A percentile compares a stretch with the other conserved stretches of the same genome.
Conservation (phyloP, 2,113 vertebrate genomes). For the Donacobius atricapilla region DNA sequence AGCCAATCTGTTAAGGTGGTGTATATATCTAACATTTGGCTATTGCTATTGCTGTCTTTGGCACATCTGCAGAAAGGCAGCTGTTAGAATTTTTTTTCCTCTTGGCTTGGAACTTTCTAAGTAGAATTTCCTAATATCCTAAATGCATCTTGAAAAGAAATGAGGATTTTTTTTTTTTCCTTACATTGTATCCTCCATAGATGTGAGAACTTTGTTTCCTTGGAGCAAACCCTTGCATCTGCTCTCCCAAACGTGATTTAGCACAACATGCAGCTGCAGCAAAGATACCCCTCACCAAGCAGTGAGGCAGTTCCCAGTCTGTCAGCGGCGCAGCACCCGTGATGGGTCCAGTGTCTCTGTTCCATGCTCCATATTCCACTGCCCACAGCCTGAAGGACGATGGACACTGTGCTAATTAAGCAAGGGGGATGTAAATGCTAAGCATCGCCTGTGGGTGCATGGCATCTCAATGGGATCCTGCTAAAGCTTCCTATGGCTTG, state of each 20-base stretch:
- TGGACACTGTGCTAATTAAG: fast-evolving
- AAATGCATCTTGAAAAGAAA: neutral
- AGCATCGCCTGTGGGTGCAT: neutral
- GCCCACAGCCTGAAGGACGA: neutral
- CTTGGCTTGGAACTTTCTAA: neutral
- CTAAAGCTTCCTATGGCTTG: neutral
- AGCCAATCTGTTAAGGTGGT: neutral
- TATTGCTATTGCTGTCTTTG: neutral
- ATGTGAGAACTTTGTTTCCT: neutral
- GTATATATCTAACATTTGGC: neutral
- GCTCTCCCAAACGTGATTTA: neutral
- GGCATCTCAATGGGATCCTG: neutral
- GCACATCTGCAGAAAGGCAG: neutral
- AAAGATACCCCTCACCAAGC: neutral
- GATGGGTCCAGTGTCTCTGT: neutral
- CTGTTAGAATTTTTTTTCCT: neutral
- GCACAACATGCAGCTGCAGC: neutral
- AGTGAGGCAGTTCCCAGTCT: neutral
- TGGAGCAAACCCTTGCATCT: neutral
- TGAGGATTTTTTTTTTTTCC: neutral
- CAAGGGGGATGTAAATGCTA: neutral
- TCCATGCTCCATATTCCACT: neutral
- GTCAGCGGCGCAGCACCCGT: neutral
- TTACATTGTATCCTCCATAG: fast-evolving
- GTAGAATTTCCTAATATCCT: neutral